Base-by-base conservation (phyloP, 2,797 vertebrate genomes). In the Vespertilio murinus region DNA sequence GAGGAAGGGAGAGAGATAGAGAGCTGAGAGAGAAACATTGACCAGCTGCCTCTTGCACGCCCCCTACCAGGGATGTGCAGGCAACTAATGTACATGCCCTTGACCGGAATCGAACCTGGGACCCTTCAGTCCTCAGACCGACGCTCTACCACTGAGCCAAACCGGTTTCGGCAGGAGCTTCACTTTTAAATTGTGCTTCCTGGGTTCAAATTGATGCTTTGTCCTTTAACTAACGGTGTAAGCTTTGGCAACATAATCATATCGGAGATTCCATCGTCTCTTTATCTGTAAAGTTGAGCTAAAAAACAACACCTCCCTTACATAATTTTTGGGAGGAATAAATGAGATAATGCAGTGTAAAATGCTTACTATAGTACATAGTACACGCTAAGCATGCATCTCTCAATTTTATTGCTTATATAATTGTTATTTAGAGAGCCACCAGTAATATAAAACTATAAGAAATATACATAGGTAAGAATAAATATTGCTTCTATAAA, bases 401-500 rank as follows among this genome's bases (percentile, higher is more conserved):
- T 65, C 1, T 79, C 35, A 69, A 79, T 85, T 81, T 86, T 86
- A 85, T 73, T 56, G n/a, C 49, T 42, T 67, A n/a, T 79, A 18
- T 13, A 10, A 33, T 56, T 90, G 45, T 45, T 49, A 77, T 65
- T 49, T 45, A 94, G 28, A 49, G 77, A 77, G 8, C 67, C 25
- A 70, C 45, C 7, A 54, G 33, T 38, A 8, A 54, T 30, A 59
- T 42, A 59, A 88, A 77, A 42, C 30, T 74, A 10, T 5, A 16
- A 74, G 17, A 33, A 40, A 56, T 81, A 78, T 38, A 54, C 28
- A 75, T 16, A 45, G 28, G 28, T 56, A 70, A 82, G 47, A 69
- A 80, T 94, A 91, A 93, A 38, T 52, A 52, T 52, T 90, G 23
- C 14, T 90, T 93, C 25, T 84, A 0, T 83, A 74, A 74, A 89